Evolutionary conservation across 2,113 vertebrate genomes (phyloP).

Genomic region (Aix galericulata): DNA sequence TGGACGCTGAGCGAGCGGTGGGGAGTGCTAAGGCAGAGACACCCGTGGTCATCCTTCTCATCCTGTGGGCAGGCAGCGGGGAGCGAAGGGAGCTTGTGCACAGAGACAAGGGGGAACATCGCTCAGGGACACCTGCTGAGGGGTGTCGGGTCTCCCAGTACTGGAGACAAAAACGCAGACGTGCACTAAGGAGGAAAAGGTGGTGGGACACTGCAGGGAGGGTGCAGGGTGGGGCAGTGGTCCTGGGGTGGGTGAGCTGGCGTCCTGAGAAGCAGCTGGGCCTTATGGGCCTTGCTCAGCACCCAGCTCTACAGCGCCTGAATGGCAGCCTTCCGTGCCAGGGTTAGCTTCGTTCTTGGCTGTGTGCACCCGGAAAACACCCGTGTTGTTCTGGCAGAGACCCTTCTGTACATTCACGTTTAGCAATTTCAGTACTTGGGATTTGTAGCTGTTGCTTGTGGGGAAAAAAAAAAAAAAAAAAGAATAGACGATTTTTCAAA

Average conservation of each 20-base stretch:
- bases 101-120: neutral
- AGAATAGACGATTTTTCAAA: neutral
- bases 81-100: neutral
- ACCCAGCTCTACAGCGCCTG: neutral
- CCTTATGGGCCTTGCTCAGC: rapidly evolving
- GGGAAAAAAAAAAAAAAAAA: neutral
- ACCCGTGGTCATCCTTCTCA: rapidly evolving
- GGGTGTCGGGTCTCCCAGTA: neutral
- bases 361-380: neutral
- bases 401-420: neutral
- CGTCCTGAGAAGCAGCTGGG: neutral
- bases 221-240: too few relatives aligned
- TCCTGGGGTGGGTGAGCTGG: neutral
- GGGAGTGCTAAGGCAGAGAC: neutral
- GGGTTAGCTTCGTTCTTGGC: neutral
- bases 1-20: neutral
- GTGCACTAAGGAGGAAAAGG: neutral
- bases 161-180: neutral
- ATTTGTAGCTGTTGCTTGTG: neutral
- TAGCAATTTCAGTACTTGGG: neutral
- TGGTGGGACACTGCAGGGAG: rapidly evolving
- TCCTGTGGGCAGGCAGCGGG: neutral
- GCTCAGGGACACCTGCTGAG: neutral
- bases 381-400: neutral
- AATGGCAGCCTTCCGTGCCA: neutral